Conservation (phyloP, 2,888 invertebrate genomes). For the Hesperia comma region DNA sequence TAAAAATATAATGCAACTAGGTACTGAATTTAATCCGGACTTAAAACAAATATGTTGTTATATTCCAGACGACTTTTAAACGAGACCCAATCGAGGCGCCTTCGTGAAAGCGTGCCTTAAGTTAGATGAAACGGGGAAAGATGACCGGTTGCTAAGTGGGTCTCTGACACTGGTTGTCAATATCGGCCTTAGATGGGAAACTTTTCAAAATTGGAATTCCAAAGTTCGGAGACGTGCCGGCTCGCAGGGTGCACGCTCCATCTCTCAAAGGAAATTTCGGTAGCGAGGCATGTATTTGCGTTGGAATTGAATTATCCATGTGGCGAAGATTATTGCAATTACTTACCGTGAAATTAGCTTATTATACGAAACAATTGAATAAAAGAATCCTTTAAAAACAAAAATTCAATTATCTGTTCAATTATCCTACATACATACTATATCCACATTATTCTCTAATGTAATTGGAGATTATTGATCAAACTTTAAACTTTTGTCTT, state of each 20-base stretch:
- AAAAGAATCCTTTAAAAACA: neutral
- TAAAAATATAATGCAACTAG: too few relatives aligned
- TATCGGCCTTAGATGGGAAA: constrained; percentile 79
- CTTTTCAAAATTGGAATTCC: constrained; percentile 84
- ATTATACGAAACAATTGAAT: constrained; percentile 54
- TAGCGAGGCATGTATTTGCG: constrained; percentile 76
- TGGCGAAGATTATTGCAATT: constrained; percentile 76
- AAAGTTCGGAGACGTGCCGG: constrained; percentile 79
- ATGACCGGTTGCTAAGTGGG: constrained; percentile 60
- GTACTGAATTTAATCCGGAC: too few relatives aligned
- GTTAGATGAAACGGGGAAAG: constrained; percentile 47
- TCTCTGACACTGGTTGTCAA: constrained; percentile 79
- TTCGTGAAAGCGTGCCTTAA: constrained; percentile 20
- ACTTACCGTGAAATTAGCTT: constrained; percentile 74
- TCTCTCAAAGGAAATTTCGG: constrained; percentile 82
- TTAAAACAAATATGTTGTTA: too few relatives aligned
- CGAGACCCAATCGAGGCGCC: neutral
- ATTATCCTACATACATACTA: too few relatives aligned
- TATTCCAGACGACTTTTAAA: neutral
- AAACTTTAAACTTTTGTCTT: too few relatives aligned
- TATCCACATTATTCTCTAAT: too few relatives aligned
- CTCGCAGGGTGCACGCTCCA: constrained; percentile 72
- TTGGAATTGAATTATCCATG: constrained; percentile 77
- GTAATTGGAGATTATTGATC: too few relatives aligned
- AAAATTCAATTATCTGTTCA: too few relatives aligned